Conservation (phyloP, 2,113 vertebrate genomes). For the Lepus americanus region DNA sequence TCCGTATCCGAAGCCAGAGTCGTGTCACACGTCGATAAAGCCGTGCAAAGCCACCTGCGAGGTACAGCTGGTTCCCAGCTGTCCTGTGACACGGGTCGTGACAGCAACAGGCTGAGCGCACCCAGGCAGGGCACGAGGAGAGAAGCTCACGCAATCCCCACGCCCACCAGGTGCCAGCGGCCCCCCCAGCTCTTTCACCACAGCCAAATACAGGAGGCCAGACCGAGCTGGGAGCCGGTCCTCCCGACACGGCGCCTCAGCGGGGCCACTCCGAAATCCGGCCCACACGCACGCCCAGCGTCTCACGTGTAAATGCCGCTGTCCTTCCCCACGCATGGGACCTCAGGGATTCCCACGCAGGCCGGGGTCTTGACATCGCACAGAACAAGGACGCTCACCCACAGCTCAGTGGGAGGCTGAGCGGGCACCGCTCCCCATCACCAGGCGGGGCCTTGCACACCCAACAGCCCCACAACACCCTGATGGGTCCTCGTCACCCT, state of each 20-base stretch:
- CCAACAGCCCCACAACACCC: constrained; percentile 60
- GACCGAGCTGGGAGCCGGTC: too few species aligned
- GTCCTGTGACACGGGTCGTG: not conserved
- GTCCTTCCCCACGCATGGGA: constrained; percentile 14
- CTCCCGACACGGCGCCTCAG: not conserved
- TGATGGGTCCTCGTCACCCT: not conserved
- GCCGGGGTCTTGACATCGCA: constrained; percentile 43
- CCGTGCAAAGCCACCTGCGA: not conserved
- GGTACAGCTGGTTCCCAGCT: constrained; percentile 56
- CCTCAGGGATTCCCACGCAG: constrained; percentile 77
- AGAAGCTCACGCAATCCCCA: too few species aligned
- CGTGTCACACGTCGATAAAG: constrained; percentile 64
- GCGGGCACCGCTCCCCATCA: constrained; percentile 73
- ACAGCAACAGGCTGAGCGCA: constrained; percentile 1
- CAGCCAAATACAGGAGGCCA: not conserved
- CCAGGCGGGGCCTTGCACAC: constrained; percentile 70
- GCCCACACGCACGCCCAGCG: not conserved
- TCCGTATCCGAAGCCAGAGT: constrained; percentile 51
- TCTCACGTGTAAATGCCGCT: not conserved
- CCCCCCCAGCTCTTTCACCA: constrained; percentile 38
- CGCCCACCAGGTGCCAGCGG: not conserved
- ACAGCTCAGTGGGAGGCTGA: constrained; percentile 73
- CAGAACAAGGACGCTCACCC: constrained; percentile 56
- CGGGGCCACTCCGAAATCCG: not conserved
- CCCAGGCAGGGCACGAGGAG: not conserved